Base-by-base conservation (phyloP, 2,113 vertebrate genomes). In the Toxostoma redivivum region DNA sequence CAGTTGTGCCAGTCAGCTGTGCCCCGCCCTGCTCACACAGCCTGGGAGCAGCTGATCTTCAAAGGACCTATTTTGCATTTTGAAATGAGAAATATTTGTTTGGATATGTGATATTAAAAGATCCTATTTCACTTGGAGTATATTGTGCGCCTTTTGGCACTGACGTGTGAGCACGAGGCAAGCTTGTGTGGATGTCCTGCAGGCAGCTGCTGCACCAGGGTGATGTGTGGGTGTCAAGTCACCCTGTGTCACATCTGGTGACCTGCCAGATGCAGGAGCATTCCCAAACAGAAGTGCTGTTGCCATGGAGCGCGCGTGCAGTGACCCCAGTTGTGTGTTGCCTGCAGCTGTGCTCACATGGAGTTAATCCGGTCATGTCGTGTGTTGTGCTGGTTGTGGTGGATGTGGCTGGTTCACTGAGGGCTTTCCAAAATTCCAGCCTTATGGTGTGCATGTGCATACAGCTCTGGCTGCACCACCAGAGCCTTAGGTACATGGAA, bases 281-380 rank as follows among this genome's bases (percentile, higher is more conserved):
- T 65, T 91, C 60, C 51, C 10, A 3, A 42, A 5, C 38, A 44
- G 50, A 69, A 44, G 14, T 31, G 35, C 42, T 38, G 44, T 16
- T 7, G 0, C 50, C 11, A 4, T 19, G 44, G 35, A 76, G 23
- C 0, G 0, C 0, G 0, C 0, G 0, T 13, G 15, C 38, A 62
- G 38, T 3, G 38, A 42, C 42, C 9, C 4, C 20, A 2, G 40
- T 2, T 53, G 45, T 11, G 83, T 21, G 30, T 53, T 71, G 82
- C 42, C n/a, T 0, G 0, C 28, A 8, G 50, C 58, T 50, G 17
- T 0, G 0, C 42, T 60, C 51, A 2, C 0, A 0, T 6, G 28
- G 31, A 45, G 58, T 50, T 53, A 10, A 42, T 62, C 3, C 0
- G 1, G 1, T 44, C 12, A 0, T 0, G 3, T 40, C 1, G 0